Evolutionary conservation across 2,888 invertebrate genomes (phyloP).

Genomic region (Amphipoea lucens): DNA sequence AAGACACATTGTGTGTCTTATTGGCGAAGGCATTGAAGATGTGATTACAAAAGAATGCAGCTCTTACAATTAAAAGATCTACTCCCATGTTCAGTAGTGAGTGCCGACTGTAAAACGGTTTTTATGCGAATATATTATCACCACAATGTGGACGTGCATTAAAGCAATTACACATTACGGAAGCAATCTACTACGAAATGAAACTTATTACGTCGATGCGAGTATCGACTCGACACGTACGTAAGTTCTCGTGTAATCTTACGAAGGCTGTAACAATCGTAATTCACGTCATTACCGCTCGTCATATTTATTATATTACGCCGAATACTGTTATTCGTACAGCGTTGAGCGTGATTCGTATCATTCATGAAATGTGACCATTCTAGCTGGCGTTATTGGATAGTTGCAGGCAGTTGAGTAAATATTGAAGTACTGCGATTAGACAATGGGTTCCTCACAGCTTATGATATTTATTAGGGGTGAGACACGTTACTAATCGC

Average conservation of each 20-base stretch:
- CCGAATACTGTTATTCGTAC: constrained; percentile 52
- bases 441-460: constrained; percentile 56
- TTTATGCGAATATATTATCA: constrained; percentile 70
- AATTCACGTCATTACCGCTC: constrained; percentile 73
- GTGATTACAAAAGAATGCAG: constrained; percentile 56
- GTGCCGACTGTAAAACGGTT: constrained; percentile 59
- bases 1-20: constrained; percentile 46
- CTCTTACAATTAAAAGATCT: constrained; percentile 58
- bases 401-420: constrained; percentile 51
- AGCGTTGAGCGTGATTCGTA: constrained; percentile 22
- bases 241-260: constrained; percentile 74
- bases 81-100: constrained; percentile 49
- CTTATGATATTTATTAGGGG: constrained; percentile 60
- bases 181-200: constrained; percentile 78
- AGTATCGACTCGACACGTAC: constrained; percentile 65
- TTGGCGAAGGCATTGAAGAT: constrained; percentile 50
- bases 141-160: constrained; percentile 61
- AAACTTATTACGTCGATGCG: constrained; percentile 77
- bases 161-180: constrained; percentile 80
- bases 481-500: constrained; percentile 73
- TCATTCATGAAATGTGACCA: constrained; percentile 36
- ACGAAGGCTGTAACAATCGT: constrained; percentile 70
- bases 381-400: constrained; percentile 23
- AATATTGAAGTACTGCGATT: constrained; percentile 58
- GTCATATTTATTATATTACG: constrained; percentile 65